Conservation (phyloP, 2,888 invertebrate species). For the Vandiemenella viatica region DNA sequence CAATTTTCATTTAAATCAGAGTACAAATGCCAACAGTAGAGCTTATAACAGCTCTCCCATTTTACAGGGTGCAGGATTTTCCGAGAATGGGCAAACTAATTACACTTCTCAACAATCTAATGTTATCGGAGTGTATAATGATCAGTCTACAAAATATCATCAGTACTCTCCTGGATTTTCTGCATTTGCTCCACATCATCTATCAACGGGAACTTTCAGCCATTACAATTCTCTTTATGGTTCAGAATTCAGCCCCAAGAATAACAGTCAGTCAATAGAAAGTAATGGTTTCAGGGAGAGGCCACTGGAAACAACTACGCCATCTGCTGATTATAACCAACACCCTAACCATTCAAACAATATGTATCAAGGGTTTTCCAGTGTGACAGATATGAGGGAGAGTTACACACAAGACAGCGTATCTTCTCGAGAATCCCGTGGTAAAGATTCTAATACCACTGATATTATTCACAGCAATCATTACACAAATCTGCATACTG, state of each 20-base stretch:
- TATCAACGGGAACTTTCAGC: slow-evolving; percentile 6
- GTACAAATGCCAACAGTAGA: not conserved
- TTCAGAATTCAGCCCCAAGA: slow-evolving; percentile 7
- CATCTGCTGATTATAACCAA: slow-evolving; percentile 6
- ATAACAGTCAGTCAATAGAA: not conserved
- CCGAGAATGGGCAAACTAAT: slow-evolving; percentile 2
- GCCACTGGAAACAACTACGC: not conserved
- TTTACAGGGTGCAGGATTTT: slow-evolving; percentile 6
- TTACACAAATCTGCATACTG: slow-evolving; percentile 52
- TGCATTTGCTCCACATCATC: slow-evolving; percentile 6
- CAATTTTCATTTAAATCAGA: slow-evolving; percentile 11
- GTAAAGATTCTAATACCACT: not conserved
- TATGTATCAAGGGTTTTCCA: slow-evolving; percentile 7
- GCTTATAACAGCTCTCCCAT: slow-evolving; percentile 1
- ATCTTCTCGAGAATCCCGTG: not conserved
- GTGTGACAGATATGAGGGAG: slow-evolving; percentile 4
- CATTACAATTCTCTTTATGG: slow-evolving; percentile 10
- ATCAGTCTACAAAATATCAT: slow-evolving; percentile 8
- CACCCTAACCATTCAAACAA: slow-evolving; percentile 1
- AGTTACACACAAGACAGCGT: slow-evolving; percentile 7
- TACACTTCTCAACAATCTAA: slow-evolving; percentile 1
- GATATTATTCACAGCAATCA: slow-evolving; percentile 22
- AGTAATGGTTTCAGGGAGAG: slow-evolving; percentile 1
- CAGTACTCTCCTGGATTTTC: slow-evolving; percentile 14
- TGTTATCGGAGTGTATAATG: slow-evolving; percentile 5